phyloP scores from a whole-genome alignment of 2,888 invertebrate species.

The Sicus ferrugineus region DNA sequence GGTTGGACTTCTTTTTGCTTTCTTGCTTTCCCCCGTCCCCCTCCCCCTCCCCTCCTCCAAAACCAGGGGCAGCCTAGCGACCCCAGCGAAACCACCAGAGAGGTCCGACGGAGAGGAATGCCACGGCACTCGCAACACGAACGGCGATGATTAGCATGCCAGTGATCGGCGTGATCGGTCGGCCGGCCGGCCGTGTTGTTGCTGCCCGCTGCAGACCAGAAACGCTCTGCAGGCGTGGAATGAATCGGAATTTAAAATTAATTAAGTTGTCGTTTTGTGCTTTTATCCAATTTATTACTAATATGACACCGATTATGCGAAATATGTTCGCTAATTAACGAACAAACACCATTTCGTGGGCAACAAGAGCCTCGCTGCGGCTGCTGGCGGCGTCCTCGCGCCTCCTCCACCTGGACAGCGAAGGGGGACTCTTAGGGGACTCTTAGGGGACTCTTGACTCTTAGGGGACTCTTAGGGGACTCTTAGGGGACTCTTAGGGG shows the following conservation, averaged over 20 bases:
- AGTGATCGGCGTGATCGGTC: conserved; percentile 13
- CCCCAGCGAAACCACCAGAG: conserved; percentile 5
- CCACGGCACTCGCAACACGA: neutral
- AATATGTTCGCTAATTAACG: conserved; percentile 65
- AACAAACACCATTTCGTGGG: conserved; percentile 56
- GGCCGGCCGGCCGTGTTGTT: neutral
- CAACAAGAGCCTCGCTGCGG: conserved; percentile 6
- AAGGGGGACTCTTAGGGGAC: too few relatives aligned
- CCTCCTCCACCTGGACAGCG: too few relatives aligned
- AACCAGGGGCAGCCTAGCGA: neutral
- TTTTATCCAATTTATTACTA: conserved; percentile 64
- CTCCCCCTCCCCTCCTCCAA: neutral
- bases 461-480: too few relatives aligned
- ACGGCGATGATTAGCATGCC: conserved; percentile 41
- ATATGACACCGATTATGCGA: conserved; percentile 65
- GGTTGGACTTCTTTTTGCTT: neutral
- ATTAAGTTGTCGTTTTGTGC: conserved; percentile 64
- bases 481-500: too few relatives aligned
- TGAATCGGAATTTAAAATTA: conserved; percentile 62
- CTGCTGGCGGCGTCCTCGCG: neutral
- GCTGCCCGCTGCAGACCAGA: neutral
- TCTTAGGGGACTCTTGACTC: too few relatives aligned
- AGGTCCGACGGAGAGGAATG: neutral
- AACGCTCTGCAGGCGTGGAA: conserved; percentile 30
- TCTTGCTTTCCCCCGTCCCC: neutral